Evolutionary conservation across 2,113 vertebrate genomes (phyloP).

Genomic region (Ranitomeya imitator): DNA sequence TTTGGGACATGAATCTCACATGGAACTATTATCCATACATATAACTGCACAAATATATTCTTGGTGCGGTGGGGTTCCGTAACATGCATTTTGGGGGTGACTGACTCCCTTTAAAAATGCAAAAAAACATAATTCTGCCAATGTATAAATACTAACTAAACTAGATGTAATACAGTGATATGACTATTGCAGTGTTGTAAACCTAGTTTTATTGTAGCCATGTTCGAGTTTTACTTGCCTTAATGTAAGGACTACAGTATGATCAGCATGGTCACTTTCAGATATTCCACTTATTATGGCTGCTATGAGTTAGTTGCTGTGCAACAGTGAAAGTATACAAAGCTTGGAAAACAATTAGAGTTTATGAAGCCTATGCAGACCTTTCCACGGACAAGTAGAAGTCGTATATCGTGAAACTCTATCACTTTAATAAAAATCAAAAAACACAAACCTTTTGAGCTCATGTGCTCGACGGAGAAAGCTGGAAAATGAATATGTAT

Average conservation of each 20-base stretch:
- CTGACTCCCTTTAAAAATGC: too few species aligned
- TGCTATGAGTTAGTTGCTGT: slow-evolving; percentile 78
- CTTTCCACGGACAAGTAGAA: slow-evolving; percentile 56
- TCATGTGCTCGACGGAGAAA: slow-evolving; percentile 34
- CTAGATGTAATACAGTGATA: not conserved
- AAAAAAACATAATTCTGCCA: too few species aligned
- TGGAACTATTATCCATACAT: too few species aligned
- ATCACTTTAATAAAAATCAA: slow-evolving; percentile 20
- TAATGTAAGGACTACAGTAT: slow-evolving; percentile 68
- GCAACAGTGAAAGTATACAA: slow-evolving; percentile 77
- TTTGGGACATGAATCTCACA: too few species aligned
- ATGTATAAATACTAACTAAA: not conserved
- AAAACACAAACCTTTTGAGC: slow-evolving; percentile 28
- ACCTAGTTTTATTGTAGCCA: not conserved
- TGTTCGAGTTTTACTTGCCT: not conserved
- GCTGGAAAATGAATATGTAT: slow-evolving; percentile 56
- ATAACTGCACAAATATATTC: too few species aligned
- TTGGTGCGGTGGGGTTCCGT: too few species aligned
- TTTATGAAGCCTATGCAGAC: slow-evolving; percentile 70
- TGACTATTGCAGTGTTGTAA: not conserved
- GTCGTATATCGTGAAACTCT: not conserved
- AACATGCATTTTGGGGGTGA: not conserved
- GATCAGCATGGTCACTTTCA: slow-evolving; percentile 75
- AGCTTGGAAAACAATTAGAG: slow-evolving; percentile 69
- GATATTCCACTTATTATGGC: slow-evolving; percentile 79